These are phyloP conservation scores for Villa cingulata DNA, from an alignment of 2,888 invertebrate species.

Conservation along the genomic window DNA sequence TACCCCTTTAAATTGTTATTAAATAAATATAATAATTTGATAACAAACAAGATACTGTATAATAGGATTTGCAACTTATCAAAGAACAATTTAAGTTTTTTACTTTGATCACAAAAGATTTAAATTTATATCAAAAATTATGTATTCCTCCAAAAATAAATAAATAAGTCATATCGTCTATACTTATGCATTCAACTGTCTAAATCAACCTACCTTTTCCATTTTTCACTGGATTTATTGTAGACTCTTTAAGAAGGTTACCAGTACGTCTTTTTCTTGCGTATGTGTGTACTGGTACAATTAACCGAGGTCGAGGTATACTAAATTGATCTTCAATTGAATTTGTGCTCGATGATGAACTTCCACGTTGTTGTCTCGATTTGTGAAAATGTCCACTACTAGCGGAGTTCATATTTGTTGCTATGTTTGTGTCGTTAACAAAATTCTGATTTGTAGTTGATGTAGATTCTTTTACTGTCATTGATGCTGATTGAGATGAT, in stretches of 20 bases:
- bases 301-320: conserved; percentile 72
- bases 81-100: no score
- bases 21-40: no score
- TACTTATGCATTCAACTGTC: no score
- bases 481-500: neutral
- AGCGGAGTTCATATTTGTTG: neutral
- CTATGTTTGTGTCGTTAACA: no score
- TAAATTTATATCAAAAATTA: no score
- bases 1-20: no score
- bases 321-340: conserved; percentile 52
- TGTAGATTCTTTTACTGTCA: neutral
- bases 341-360: conserved; percentile 21
- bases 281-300: conserved; percentile 79
- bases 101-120: no score
- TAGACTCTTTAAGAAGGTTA: conserved; percentile 42
- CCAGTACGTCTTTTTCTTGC: conserved; percentile 70
- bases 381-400: neutral
- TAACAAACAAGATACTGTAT: no score
- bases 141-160: no score
- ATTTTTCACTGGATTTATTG: conserved; percentile 12
- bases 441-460: neutral
- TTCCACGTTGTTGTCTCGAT: conserved; percentile 19
- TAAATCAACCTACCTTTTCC: conserved; percentile 9
- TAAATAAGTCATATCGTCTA: no score
- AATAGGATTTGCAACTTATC: no score